Evolutionary conservation across 2,797 vertebrate genomes (phyloP), one percentile per base, ranked within the genome.

Genomic region (Gouania willdenowi): DNA sequence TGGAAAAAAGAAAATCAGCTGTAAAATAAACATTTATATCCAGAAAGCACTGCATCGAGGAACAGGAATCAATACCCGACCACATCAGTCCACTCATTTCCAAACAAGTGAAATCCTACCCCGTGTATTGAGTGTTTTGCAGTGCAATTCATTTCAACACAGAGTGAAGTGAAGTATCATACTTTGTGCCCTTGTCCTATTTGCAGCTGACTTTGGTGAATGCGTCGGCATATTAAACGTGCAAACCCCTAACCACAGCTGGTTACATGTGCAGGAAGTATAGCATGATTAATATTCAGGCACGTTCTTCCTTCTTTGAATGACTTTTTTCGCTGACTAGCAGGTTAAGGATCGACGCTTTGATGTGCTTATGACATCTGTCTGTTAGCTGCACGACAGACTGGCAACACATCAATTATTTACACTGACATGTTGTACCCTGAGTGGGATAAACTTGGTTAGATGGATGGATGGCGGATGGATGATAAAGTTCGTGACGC

Each of bases 71-170:
- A 28, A 41, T 44, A 44, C 6, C 41, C 41, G 50, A 64, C 33
- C 49, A 48, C 41, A 60, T 14, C 32, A 10, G 26, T 18, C 16
- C 28, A 40, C 46, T 26, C 29, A 32, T 41, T 52, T 54, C 9
- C 35, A 54, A 46, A 64, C 54, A 59, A 19, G 14, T 14, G n/a
- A 34, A 50, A 46, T 14, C 28, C n/a, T 40, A 42, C 40, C 49
- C 26, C 31, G 24, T 63, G 37, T 47, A 52, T 48, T 29, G 36
- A 62, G 37, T 61, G 13, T 22, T 20, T 9, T 5, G 18, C 37
- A 40, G 50, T 43, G 28, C 13, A 37, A 28, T 55, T 49, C 41
- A 39, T 40, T 41, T 22, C 36, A 35, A 30, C 34, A 21, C 34
- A 27, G 49, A 43, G 30, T 57, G 56, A 67, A 57, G 41, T 56